A percentile compares a stretch with the other conserved stretches of the same genome.
Conservation (phyloP, 2,888 invertebrate genomes). For the Clepsis dumicolana region DNA sequence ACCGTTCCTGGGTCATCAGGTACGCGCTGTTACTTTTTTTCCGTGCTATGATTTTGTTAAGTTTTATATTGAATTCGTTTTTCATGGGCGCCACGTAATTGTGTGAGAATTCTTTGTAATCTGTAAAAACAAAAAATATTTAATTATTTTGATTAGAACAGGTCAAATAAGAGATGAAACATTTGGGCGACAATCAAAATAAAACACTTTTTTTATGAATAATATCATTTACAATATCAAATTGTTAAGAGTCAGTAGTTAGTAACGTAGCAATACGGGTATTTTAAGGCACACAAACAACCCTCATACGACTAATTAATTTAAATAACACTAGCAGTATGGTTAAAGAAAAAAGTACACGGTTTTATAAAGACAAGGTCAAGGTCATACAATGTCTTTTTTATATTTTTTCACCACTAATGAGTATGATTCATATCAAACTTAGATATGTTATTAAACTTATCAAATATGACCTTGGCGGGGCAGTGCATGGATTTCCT, state of each 20-base stretch:
- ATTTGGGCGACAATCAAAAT: background rate
- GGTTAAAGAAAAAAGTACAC: no score
- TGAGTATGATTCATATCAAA: slow-evolving; percentile 56
- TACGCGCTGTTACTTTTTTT: slow-evolving; percentile 70
- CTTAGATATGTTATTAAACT: slow-evolving; percentile 50
- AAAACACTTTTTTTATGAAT: no score
- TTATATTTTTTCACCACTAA: slow-evolving; percentile 21
- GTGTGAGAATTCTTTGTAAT: slow-evolving; percentile 52
- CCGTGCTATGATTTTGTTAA: slow-evolving; percentile 59
- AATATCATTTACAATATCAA: background rate
- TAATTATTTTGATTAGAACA: background rate
- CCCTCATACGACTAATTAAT: no score
- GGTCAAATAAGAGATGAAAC: background rate
- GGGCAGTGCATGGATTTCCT: slow-evolving; percentile 43
- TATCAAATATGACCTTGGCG: slow-evolving; percentile 47
- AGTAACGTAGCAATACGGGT: no score
- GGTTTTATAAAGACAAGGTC: no score
- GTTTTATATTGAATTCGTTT: slow-evolving; percentile 64
- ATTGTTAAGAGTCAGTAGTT: no score
- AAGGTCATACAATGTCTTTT: no score
- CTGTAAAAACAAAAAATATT: slow-evolving; percentile 53
- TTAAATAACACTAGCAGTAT: no score
- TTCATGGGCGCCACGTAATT: slow-evolving; percentile 61
- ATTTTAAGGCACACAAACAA: no score
- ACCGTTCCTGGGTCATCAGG: slow-evolving; percentile 59